Evolutionary conservation across 2,113 vertebrate genomes (phyloP).

Genomic region (Phrynocephalus versicolor): DNA sequence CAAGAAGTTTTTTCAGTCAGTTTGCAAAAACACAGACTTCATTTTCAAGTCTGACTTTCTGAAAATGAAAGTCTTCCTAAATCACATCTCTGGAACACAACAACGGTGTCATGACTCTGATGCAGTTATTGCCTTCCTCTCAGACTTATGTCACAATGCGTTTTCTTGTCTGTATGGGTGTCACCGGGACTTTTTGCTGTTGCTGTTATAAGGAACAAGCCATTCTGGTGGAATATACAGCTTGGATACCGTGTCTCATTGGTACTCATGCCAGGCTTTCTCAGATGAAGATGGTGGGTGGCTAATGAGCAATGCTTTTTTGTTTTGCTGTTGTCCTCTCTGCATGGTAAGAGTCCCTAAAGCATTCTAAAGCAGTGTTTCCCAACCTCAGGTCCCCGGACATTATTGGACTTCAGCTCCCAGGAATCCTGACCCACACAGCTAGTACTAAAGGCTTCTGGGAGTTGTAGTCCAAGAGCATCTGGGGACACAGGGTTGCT

Average conservation of each 20-base stretch:
- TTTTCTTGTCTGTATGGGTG: not conserved
- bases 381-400: too few relatives aligned
- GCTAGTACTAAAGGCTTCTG: too few relatives aligned
- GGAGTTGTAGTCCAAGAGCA: too few relatives aligned
- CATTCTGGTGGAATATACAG: not conserved
- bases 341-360: not conserved
- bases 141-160: not conserved
- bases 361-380: not conserved
- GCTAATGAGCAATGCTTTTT: not conserved
- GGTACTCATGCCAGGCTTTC: not conserved
- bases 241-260: not conserved
- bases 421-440: too few relatives aligned
- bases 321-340: not conserved
- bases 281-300: not conserved
- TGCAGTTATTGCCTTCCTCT: not conserved
- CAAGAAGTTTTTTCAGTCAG: too few relatives aligned
- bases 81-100: not conserved
- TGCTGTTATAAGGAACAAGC: not conserved
- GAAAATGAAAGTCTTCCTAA: too few relatives aligned
- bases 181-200: not conserved
- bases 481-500: too few relatives aligned
- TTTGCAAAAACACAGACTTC: too few relatives aligned
- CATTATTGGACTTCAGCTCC: too few relatives aligned
- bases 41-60: too few relatives aligned
- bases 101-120: not conserved